Conservation (phyloP, 1,140 invertebrate genomes). For the Drosophila biarmipes region DNA sequence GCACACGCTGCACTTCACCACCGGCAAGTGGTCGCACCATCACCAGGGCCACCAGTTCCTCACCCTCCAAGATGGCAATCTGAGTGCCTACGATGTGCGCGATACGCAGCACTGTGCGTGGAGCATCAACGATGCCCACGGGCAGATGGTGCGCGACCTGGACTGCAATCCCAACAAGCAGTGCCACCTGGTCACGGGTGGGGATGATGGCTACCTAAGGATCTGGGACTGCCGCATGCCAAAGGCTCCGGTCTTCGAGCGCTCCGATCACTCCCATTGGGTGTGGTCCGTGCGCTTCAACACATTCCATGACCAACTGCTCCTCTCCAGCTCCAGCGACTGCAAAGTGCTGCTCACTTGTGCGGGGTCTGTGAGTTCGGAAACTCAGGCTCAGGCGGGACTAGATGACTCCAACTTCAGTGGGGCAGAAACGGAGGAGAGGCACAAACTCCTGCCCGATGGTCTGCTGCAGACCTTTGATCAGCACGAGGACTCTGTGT, state of each 20-base stretch:
- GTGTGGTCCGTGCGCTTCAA: constrained; percentile 98
- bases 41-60: constrained; percentile 93
- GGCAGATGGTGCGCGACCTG: constrained; percentile 94
- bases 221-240: constrained; percentile 98
- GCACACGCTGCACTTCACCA: constrained; percentile 90
- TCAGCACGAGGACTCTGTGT: constrained; percentile 99
- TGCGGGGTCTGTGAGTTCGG: constrained; percentile 94
- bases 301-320: constrained; percentile 97
- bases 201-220: constrained; percentile 96
- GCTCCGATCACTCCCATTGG: constrained; percentile 98
- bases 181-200: constrained; percentile 96
- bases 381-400: constrained; percentile 79
- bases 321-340: constrained; percentile 98
- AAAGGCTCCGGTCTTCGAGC: constrained; percentile 90
- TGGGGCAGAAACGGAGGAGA: constrained; percentile 82
- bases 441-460: constrained; percentile 86
- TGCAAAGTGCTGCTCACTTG: constrained; percentile 95
- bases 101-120: constrained; percentile 90
- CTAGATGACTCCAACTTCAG: constrained; percentile 25
- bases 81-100: constrained; percentile 95
- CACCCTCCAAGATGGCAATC: constrained; percentile 92
- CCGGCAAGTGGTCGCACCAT: constrained; percentile 97
- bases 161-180: constrained; percentile 99
- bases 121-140: constrained; percentile 94
- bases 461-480: constrained; percentile 94